A percentile compares a stretch with the other conserved stretches of the same genome.
phyloP scores from a whole-genome alignment of 2,888 invertebrate genomes.

The Lysandra bellargus region DNA sequence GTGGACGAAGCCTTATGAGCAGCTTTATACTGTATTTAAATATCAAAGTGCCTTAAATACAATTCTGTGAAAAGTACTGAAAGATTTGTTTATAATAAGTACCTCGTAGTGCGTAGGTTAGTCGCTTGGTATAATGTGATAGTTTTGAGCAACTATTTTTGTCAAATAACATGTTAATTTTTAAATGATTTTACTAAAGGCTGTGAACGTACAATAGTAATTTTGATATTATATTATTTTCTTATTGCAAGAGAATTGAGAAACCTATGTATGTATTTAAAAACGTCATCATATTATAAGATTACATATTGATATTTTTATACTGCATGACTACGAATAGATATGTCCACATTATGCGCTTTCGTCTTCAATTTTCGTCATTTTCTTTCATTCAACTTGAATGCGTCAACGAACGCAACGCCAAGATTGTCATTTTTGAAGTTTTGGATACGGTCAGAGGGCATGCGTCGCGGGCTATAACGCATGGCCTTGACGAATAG shows the following conservation, averaged over 20 bases:
- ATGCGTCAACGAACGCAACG: too few species aligned
- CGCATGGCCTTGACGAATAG: too few species aligned
- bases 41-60: slow-evolving; percentile 6
- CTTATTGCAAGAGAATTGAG: neutral
- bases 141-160: slow-evolving; percentile 5
- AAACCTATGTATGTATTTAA: neutral
- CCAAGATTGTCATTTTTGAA: too few species aligned
- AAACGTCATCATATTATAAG: neutral
- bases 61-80: neutral
- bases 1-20: neutral
- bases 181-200: slow-evolving; percentile 15
- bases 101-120: neutral
- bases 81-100: neutral
- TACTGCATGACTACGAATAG: neutral
- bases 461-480: too few species aligned
- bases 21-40: neutral
- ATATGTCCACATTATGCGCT: too few species aligned
- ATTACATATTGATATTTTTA: neutral
- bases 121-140: neutral
- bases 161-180: neutral
- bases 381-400: too few species aligned
- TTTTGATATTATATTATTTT: neutral
- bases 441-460: too few species aligned
- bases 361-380: too few species aligned
- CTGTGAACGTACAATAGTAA: slow-evolving; percentile 23